A percentile compares a stretch with the other conserved stretches of the same genome.
Evolutionary conservation across 1,140 invertebrate species (phyloP).

Genomic region (Lepidurus apus): DNA sequence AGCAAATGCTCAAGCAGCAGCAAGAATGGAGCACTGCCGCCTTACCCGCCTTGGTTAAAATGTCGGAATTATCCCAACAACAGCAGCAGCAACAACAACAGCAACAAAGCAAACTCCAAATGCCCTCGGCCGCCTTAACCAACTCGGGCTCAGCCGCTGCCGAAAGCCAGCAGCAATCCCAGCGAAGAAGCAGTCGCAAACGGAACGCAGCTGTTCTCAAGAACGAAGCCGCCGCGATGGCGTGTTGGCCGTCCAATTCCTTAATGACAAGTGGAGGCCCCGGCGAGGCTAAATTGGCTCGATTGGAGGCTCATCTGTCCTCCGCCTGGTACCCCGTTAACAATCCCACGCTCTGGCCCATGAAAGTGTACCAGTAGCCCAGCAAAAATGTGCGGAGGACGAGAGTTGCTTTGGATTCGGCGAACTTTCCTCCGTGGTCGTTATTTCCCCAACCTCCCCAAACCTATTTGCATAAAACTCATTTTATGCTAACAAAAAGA

Average conservation of each 20-base stretch:
- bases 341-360: conserved; percentile 8
- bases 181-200: conserved; percentile 2
- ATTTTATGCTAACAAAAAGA: background rate
- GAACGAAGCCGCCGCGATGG: background rate
- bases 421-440: background rate
- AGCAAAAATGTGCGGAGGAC: no score
- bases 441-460: background rate
- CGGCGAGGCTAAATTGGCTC: background rate
- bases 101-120: no score
- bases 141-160: background rate
- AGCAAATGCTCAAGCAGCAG: conserved; percentile 2
- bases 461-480: background rate
- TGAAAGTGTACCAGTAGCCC: conserved; percentile 19
- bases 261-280: background rate
- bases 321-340: background rate
- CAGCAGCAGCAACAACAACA: background rate
- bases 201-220: background rate
- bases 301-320: conserved; percentile 7
- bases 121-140: background rate
- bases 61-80: conserved; percentile 9
- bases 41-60: background rate
- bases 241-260: background rate
- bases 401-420: background rate
- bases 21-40: conserved; percentile 4
- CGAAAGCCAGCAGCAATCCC: background rate